phyloP scores from a whole-genome alignment of 2,888 invertebrate genomes.

The Crioceris asparagi region DNA sequence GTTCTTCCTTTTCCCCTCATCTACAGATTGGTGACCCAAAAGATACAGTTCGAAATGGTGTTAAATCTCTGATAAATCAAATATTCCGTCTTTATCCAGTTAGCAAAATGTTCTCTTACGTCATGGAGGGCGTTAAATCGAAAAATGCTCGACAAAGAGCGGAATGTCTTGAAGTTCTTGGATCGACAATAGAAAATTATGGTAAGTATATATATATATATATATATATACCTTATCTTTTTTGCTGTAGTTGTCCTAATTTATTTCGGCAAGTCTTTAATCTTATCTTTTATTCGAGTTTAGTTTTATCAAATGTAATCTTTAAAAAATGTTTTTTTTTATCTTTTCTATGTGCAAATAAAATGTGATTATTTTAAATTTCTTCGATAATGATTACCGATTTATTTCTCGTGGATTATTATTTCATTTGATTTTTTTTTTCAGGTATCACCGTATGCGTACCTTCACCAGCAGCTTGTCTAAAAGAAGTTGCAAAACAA shows the following conservation, averaged over 20 bases:
- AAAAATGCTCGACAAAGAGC: constrained; percentile 95
- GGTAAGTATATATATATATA: constrained; percentile 41
- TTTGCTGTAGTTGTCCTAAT: too few relatives aligned
- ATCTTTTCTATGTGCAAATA: not conserved
- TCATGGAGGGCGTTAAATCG: constrained; percentile 92
- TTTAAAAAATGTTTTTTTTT: too few relatives aligned
- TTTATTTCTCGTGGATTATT: not conserved
- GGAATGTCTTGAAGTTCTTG: constrained; percentile 90
- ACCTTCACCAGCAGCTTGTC: constrained; percentile 64
- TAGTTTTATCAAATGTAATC: too few relatives aligned
- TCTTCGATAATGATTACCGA: not conserved
- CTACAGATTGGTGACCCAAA: constrained; percentile 94
- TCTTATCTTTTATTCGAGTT: too few relatives aligned
- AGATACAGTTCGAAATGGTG: constrained; percentile 85
- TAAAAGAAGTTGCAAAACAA: constrained; percentile 87
- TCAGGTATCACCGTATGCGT: constrained; percentile 61
- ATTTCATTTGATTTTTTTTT: constrained; percentile 9
- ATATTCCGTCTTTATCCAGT: constrained; percentile 80
- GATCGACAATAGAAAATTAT: constrained; percentile 72
- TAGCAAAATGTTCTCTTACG: constrained; percentile 75
- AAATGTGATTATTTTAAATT: not conserved
- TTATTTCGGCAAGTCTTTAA: too few relatives aligned
- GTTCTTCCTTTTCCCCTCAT: too few relatives aligned
- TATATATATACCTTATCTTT: too few relatives aligned
- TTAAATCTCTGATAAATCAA: constrained; percentile 73